These are phyloP conservation scores for Silurus asotus DNA, from an alignment of 2,113 vertebrate species.

Conservation along the genomic window DNA sequence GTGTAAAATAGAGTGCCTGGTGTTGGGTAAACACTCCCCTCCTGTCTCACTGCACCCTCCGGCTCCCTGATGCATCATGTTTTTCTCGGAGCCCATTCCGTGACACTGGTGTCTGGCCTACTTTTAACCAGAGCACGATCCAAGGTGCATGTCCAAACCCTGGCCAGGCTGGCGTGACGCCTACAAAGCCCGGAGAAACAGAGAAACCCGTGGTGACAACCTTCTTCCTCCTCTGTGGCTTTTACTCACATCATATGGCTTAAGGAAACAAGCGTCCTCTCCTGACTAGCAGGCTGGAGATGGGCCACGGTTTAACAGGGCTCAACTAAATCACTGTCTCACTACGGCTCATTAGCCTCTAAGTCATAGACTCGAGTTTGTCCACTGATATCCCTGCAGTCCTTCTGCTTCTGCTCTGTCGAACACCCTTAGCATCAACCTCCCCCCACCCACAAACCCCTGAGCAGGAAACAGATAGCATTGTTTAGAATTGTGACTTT, in stretches of 20 bases:
- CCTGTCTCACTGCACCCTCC: slow-evolving; percentile 13
- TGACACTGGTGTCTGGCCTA: slow-evolving; percentile 24
- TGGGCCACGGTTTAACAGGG: slow-evolving; percentile 16
- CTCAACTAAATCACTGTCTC: slow-evolving; percentile 24
- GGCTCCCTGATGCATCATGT: slow-evolving; percentile 31
- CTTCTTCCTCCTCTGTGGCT: not conserved
- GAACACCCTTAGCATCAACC: not conserved
- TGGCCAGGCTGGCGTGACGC: slow-evolving; percentile 38
- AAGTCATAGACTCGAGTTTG: slow-evolving; percentile 16
- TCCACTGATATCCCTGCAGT: slow-evolving; percentile 30
- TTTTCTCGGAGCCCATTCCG: slow-evolving; percentile 21
- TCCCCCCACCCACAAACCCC: not conserved
- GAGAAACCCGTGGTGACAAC: not conserved
- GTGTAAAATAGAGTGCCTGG: slow-evolving; percentile 32
- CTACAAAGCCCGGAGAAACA: slow-evolving; percentile 2
- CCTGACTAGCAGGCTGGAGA: slow-evolving; percentile 16
- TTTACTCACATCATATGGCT: slow-evolving; percentile 15
- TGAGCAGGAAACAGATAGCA: slow-evolving; percentile 2
- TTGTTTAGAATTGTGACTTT: slow-evolving; percentile 35
- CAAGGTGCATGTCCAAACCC: slow-evolving; percentile 5
- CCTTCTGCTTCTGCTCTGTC: not conserved
- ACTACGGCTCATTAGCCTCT: slow-evolving; percentile 29
- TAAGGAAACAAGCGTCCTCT: slow-evolving; percentile 28
- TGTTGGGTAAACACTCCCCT: slow-evolving; percentile 43
- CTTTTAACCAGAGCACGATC: slow-evolving; percentile 43